Evolutionary conservation across 1,140 invertebrate genomes (phyloP), one percentile per base, ranked within the genome.

Genomic region (Drosophila erecta): DNA sequence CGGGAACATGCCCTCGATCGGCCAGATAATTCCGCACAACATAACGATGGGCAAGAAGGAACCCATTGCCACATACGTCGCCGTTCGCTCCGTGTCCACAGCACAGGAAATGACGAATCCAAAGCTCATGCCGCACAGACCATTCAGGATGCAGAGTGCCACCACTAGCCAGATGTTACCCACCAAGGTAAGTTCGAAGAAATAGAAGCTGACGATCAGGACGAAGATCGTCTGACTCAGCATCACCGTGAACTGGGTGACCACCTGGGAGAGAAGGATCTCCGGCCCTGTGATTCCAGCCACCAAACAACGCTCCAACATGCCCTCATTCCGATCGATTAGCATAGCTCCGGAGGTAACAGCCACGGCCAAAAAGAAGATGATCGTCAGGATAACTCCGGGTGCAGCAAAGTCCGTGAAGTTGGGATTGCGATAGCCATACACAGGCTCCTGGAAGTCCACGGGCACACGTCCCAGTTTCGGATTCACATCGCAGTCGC

Each of bases 341-440:
- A 99, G 95, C 94, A 99, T 96, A 0, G 97, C 95, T 0, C 97
- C 96, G 0, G 98, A 97, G 5, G 98, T 99, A 49, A 98, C 93
- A 35, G 97, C 98, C 2, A 98, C 96, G 1, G 98, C 97, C 90
- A 98, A 94, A 93, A 98, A 98, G 93, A 98, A 99, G 6, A 98
- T 97, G 47, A 99, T 98, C 37, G 97, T 98, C 70, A 98, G 92
- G 78, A 98, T 98, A 44, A 99, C 95, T 70, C 98, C 98, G 17
- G 98, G 98, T 4, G 97, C 97, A 78, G 98, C 98, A 90, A 99
- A 99, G 90, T 98, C 97, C 0, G 97, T 98, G 87, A 98, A 98
- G 78, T 96, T 97, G 1, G 97, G 97, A 66, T 96, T 93, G 46
- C 93, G 92, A n/a, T 95, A 94, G 17, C 98, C 98, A 92, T 98